Evolutionary conservation across 92 coral and sea anemone genomes (phyloP), one percentile per base, ranked within the genome.

Genomic region (Scolanthus callimorphus): DNA sequence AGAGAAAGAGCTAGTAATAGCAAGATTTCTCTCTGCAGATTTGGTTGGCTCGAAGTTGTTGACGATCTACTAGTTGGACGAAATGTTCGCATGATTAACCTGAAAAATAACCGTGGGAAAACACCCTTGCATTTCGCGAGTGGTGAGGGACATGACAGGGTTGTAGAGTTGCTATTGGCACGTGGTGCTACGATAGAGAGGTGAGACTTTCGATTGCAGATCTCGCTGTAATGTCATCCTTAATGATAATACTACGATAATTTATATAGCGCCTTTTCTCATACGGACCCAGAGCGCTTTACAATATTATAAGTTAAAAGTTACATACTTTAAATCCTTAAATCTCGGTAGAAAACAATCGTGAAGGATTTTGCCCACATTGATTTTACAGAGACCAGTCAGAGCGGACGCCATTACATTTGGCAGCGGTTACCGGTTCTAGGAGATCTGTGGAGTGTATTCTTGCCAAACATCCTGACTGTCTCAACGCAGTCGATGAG

Each of bases 121-220:
- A 81, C 88, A 22, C 78, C 88, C 4, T 53, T 81, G 24, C 88
- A 81, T 41, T 81, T 81, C 20, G 88, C 88, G 3, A 74, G 77
- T 20, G 82, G 68, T 26, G 88, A 81, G 38, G 88, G 88, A 1
- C 88, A 81, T 26, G 88, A 81, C 41, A 54, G 62, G 54, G 83
- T 81, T 20, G 88, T 75, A 0, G 88, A 81, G 60, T 57, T 68
- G 20, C 46, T 81, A 10, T 43, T 81, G 3, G 68, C 41, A n/a
- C 63, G 69, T 47, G 83, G 88, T 6, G 88, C 88, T 0, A 75
- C 83, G 29, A 66, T 75, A 25, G 78, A 76, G 49, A 66, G 82
- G 88, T 81, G 47, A 11, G 51, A 4, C n/a, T 2, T 1, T 46
- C 4, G 8, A 4, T 46, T 46, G 52, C 41, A 34, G 41, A 34